Base-by-base conservation (phyloP, 1,140 invertebrate genomes). In the Danaus plexippus region DNA sequence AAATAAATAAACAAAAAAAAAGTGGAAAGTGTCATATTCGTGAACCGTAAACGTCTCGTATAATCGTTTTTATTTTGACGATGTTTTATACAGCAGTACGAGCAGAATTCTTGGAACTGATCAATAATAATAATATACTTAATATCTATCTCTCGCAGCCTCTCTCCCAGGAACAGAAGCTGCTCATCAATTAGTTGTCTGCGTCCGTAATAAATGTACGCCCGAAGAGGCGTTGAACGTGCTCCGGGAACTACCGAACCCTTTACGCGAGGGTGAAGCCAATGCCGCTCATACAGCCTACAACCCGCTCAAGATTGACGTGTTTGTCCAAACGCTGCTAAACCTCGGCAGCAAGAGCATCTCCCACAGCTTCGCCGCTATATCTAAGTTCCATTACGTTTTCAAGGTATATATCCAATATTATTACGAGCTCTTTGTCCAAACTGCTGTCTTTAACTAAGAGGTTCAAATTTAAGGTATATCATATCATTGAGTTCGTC, bases 311-410 rank as follows among this genome's bases (percentile, higher is more conserved):
- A 97, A 97, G 87, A 98, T 99, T 47, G 96, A 98, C 75, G 95
- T 99, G 0, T 99, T 99, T 85, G 95, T 98, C 7, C 96, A 98
- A 70, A 98, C 96, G 0, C 85, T 99, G 54, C 88, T 99, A 0
- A 95, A 97, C 77, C 87, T 98, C 44, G 97, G 97, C 13, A 95
- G 94, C 2, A 99, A 99, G 88, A 98, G 97, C 73, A 98, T 99
- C 74, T 98, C 97, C 64, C 98, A 99, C 78, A 96, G 96, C 67
- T 99, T 99, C 87, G 96, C 98, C 11, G 97, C 97, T 43, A 95
- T 99, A 69, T 96, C 96, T 12, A 99, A 99, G 89, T 99, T 98
- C 78, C 95, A 98, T 85, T 92, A 94, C 73, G 94, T 98, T 1
- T 95, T 99, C 68, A 97, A 98, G 87, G 93, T 94, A n/a, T 9